phyloP scores from a whole-genome alignment of 2,797 vertebrate genomes.

The Brachyalestes nurse region DNA sequence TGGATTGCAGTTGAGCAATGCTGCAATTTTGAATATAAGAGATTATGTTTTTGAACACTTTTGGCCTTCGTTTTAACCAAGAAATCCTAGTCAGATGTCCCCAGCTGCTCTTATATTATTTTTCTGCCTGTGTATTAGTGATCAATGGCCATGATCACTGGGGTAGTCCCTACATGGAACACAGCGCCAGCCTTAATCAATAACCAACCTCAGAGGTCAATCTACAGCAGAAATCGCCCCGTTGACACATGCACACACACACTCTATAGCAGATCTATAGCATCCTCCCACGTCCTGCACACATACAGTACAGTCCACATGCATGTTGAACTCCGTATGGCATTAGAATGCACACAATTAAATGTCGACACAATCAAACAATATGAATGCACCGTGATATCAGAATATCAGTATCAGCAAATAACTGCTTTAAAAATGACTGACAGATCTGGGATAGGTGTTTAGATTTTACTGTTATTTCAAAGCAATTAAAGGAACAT shows the following conservation, averaged over 20 bases:
- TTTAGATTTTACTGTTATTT: too few species aligned
- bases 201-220: conserved; percentile 9
- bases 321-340: too few species aligned
- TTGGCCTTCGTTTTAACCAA: not conserved
- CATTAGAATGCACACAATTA: too few species aligned
- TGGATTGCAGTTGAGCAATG: not conserved
- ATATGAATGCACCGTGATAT: too few species aligned
- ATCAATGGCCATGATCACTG: conserved; percentile 30
- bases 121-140: conserved; percentile 20
- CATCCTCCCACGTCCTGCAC: not conserved
- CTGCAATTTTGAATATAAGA: not conserved
- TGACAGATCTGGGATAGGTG: too few species aligned
- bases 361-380: too few species aligned
- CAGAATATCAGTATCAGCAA: too few species aligned
- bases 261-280: not conserved
- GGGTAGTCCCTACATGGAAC: conserved; percentile 18
- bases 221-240: conserved; percentile 3
- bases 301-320: too few species aligned
- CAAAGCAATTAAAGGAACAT: too few species aligned
- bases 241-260: not conserved
- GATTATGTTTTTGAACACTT: not conserved
- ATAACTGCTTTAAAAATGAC: too few species aligned
- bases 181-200: conserved; percentile 43
- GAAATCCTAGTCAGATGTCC: conserved; percentile 6
- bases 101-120: conserved; percentile 15